Percentiles rank a stretch among this genome's conserved stretches.
Conservation (phyloP, 2,113 vertebrate species). For the Bos javanicus region DNA sequence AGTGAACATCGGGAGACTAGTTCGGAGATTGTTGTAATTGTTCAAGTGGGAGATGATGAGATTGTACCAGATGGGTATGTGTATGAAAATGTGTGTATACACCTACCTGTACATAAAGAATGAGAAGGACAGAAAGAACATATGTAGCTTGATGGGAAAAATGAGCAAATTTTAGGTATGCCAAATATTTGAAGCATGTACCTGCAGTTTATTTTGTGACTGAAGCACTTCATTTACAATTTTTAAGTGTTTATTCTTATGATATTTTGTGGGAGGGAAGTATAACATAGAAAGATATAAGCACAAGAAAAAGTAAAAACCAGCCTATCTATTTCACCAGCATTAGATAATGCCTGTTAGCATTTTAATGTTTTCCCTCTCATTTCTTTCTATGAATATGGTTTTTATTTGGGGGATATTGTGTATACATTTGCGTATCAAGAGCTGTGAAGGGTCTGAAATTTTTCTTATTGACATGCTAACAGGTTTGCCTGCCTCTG, state of each 20-base stretch:
- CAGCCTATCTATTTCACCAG: neutral
- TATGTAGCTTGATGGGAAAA: neutral
- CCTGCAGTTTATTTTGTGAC: neutral
- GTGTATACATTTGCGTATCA: neutral
- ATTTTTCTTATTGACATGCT: neutral
- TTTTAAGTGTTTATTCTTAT: neutral
- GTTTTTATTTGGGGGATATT: neutral
- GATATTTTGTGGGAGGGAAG: neutral
- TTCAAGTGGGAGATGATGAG: neutral
- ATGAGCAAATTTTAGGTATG: neutral
- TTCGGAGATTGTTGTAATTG: neutral
- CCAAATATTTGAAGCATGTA: neutral
- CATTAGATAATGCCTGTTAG: neutral
- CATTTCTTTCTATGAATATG: neutral
- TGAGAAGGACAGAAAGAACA: neutral
- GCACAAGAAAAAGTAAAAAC: neutral
- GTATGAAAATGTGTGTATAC: neutral
- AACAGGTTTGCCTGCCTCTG: neutral
- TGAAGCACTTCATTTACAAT: neutral
- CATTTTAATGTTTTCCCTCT: neutral
- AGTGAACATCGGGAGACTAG: neutral
- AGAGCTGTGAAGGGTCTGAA: neutral
- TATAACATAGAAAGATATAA: neutral
- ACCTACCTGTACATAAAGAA: neutral
- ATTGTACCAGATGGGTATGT: neutral